These are phyloP conservation scores for Camponotus pennsylvanicus DNA, from an alignment of 1,140 invertebrate genomes.

Conservation along the genomic window DNA sequence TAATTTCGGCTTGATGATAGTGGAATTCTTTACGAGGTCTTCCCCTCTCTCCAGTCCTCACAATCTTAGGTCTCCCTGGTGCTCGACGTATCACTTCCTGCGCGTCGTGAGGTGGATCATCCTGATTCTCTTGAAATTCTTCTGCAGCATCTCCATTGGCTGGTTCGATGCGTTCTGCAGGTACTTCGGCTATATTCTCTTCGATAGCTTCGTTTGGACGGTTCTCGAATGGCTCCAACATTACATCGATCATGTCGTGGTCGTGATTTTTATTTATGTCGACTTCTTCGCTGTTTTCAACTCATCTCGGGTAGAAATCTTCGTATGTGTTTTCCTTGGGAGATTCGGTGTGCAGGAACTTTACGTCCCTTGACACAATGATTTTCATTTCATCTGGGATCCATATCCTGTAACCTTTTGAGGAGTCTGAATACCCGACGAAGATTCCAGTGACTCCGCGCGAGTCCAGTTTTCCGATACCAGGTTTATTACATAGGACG, in stretches of 20 bases:
- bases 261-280: too few relatives aligned
- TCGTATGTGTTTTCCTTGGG: neutral
- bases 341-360: neutral
- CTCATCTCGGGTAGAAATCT: neutral
- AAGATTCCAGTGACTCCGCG: conserved; percentile 20
- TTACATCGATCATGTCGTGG: too few relatives aligned
- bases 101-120: too few relatives aligned
- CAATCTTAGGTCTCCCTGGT: neutral
- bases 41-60: neutral
- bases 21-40: neutral
- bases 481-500: conserved; percentile 62
- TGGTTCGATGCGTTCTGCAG: too few relatives aligned
- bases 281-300: too few relatives aligned
- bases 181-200: too few relatives aligned
- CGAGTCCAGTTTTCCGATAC: conserved; percentile 69
- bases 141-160: neutral
- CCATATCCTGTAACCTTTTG: conserved; percentile 54
- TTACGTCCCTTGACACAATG: conserved; percentile 1
- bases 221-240: neutral
- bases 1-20: neutral
- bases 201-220: too few relatives aligned
- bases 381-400: conserved; percentile 8
- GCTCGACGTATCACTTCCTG: too few relatives aligned
- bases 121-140: too few relatives aligned
- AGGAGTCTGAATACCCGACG: conserved; percentile 30